Evolutionary conservation across 2,797 vertebrate genomes (phyloP).

Genomic region (Neosilurus mollespiculum): DNA sequence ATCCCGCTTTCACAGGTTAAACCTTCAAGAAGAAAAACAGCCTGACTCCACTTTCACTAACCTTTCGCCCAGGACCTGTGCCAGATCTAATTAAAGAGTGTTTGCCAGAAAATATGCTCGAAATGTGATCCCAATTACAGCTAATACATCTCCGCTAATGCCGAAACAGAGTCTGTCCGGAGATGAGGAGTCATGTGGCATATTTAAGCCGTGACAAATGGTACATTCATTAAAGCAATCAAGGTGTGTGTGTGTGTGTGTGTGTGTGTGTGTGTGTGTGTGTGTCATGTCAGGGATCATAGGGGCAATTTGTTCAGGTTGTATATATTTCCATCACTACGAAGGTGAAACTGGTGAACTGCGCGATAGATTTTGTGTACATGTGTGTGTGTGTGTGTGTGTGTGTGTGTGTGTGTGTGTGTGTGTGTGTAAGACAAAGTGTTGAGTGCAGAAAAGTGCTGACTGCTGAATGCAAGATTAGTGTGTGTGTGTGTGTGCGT

Average conservation of each 20-base stretch:
- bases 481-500: neutral
- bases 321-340: conserved; percentile 2
- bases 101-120: conserved; percentile 47
- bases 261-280: conserved; percentile 5
- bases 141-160: conserved; percentile 41
- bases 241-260: neutral
- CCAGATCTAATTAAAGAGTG: conserved; percentile 51
- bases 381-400: conserved; percentile 3
- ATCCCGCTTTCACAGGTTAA: conserved; percentile 28
- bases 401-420: conserved; percentile 14
- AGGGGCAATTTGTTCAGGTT: conserved; percentile 23
- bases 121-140: conserved; percentile 44
- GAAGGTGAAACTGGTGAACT: conserved; percentile 1
- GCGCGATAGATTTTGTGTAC: conserved; percentile 12
- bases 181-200: conserved; percentile 30
- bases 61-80: conserved; percentile 39
- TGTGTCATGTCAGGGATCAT: conserved; percentile 5
- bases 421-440: conserved; percentile 6
- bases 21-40: conserved; percentile 41
- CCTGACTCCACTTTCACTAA: conserved; percentile 36
- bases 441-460: neutral
- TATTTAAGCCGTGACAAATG: conserved; percentile 12
- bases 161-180: conserved; percentile 2
- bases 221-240: conserved; percentile 27
- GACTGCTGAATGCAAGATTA: neutral